Base-by-base conservation (phyloP, 2,113 vertebrate species). In the Hydrochoerus hydrochaeris region DNA sequence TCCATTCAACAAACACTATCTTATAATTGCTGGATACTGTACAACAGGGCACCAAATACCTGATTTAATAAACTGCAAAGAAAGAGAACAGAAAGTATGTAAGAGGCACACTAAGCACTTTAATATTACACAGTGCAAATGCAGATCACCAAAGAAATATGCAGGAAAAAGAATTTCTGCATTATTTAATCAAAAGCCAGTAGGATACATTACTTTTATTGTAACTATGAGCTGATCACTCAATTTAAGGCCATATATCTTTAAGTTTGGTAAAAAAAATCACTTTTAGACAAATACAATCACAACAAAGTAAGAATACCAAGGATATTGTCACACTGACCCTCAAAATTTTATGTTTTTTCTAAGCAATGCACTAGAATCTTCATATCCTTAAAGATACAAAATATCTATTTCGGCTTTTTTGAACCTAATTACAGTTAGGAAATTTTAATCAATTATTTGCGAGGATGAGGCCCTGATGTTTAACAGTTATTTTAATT, bases 191-290 rank as follows among this genome's bases (percentile, higher is more conserved):
- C 41, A 71, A 93, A 96, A 80, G 49, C 71, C 58, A 87, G 57
- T 44, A 81, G 8, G 44, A 62, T 52, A 54, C 22, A 93, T 41
- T 84, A 81, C 3, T 94, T 91, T 81, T 30, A 20, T 44, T 69
- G 1, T 41, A 92, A 86, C 24, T 82, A 88, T 30, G 38, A 24
- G 2, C 81, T 71, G 0, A 65, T 63, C 54, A 80, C 58, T 93
- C 19, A 80, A 88, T 2, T 78, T 44, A 85, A 85, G 32, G 32
- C 62, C 1, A 0, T 28, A 90, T 88, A 10, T 44, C 95, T 95
- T 63, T 95, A 77, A 22, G 78, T 92, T 84, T 38, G 86, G 22
- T 35, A 65, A 97, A 93, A 97, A 93, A 97, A 96, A 75, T 24
- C 14, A 87, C 9, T 63, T 0, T 89, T 84, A 83, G 35, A 85